phyloP scores from a whole-genome alignment of 2,797 vertebrate genomes.

The Microhierax caerulescens region DNA sequence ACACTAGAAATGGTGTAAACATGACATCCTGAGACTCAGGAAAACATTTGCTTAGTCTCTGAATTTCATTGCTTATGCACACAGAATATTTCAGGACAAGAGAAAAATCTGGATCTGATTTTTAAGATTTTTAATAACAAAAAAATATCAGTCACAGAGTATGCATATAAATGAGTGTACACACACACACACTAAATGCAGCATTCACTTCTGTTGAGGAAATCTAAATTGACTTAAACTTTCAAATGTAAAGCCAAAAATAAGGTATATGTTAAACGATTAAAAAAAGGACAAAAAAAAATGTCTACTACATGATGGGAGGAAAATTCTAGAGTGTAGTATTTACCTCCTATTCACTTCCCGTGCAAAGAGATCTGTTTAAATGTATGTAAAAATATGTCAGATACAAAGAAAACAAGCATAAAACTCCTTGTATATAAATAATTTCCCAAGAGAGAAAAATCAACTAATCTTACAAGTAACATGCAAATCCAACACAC shows the following conservation, averaged over 20 bases:
- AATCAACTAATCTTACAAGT: not conserved
- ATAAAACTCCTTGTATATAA: not conserved
- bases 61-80: not conserved
- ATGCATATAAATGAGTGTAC: too few relatives aligned
- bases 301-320: not conserved
- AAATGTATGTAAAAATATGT: not conserved
- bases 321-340: not conserved
- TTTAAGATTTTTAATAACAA: not conserved
- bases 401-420: conserved; percentile 4
- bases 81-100: not conserved
- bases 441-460: not conserved
- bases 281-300: not conserved
- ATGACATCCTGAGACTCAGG: not conserved
- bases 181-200: rapidly evolving
- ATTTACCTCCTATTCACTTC: not conserved
- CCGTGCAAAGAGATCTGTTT: not conserved
- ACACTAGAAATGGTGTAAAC: not conserved
- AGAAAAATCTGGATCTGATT: not conserved
- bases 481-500: not conserved
- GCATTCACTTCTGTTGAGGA: not conserved
- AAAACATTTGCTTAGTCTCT: not conserved
- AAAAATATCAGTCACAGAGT: not conserved
- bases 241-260: not conserved
- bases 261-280: not conserved
- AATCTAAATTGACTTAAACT: not conserved